A percentile compares a stretch with the other conserved stretches of the same genome.
Conservation (phyloP, 2,888 invertebrate genomes). For the Sisyra nigra region DNA sequence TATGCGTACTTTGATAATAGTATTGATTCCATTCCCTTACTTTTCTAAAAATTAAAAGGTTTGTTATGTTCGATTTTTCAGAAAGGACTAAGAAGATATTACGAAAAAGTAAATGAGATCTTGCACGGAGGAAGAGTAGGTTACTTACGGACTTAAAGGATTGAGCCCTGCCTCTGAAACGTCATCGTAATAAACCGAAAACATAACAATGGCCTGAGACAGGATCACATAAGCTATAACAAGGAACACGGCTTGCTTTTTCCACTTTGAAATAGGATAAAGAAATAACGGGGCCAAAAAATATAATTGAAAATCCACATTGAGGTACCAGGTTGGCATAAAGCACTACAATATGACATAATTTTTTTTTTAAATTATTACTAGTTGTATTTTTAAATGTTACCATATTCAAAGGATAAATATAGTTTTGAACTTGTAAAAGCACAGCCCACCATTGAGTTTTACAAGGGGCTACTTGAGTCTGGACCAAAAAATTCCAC, state of each 20-base stretch:
- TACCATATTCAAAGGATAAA: neutral
- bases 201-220: neutral
- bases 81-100: no score
- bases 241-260: neutral
- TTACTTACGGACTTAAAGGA: no score
- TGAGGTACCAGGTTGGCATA: neutral
- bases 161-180: neutral
- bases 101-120: no score
- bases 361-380: no score
- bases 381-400: neutral
- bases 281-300: neutral
- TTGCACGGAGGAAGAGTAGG: no score
- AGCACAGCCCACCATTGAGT: neutral
- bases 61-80: no score
- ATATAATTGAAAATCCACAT: neutral
- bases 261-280: neutral
- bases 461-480: neutral
- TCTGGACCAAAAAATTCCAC: no score
- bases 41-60: no score
- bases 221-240: neutral
- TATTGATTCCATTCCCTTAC: neutral
- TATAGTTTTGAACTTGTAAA: neutral
- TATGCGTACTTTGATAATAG: slow-evolving; percentile 14
- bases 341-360: neutral
- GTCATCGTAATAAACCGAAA: neutral